Percentiles rank a stretch among this genome's conserved stretches.
phyloP scores from a whole-genome alignment of 2,888 invertebrate genomes.

The Drosophila borborema region DNA sequence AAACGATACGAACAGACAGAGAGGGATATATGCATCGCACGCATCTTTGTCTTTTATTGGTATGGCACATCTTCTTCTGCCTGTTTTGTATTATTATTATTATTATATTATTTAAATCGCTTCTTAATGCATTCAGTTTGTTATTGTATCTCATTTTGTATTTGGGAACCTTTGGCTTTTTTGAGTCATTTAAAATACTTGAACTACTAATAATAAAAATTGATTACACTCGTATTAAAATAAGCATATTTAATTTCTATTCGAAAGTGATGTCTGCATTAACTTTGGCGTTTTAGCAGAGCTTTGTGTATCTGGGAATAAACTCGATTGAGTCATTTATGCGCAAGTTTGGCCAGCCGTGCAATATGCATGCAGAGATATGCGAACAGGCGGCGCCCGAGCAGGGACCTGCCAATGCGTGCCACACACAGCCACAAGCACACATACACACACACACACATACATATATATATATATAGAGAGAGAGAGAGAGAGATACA shows the following conservation, averaged over 20 bases:
- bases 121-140: not conserved
- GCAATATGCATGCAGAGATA: slow-evolving; percentile 57
- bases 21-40: no score
- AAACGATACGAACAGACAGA: no score
- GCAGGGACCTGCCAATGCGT: slow-evolving; percentile 56
- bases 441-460: slow-evolving; percentile 26
- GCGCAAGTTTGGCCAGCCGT: slow-evolving; percentile 53
- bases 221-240: no score
- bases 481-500: not conserved
- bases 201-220: no score
- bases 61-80: not conserved
- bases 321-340: slow-evolving; percentile 66
- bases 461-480: no score
- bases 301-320: slow-evolving; percentile 31
- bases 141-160: no score
- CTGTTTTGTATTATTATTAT: no score
- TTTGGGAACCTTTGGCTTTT: no score
- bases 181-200: no score
- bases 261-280: not conserved
- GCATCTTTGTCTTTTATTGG: not conserved
- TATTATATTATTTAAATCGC: not conserved
- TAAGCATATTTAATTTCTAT: not conserved
- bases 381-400: slow-evolving; percentile 28
- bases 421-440: slow-evolving; percentile 33
- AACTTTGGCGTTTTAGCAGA: slow-evolving; percentile 11